Evolutionary conservation across 2,113 vertebrate genomes (phyloP).

Genomic region (Oreochromis tanganicae): DNA sequence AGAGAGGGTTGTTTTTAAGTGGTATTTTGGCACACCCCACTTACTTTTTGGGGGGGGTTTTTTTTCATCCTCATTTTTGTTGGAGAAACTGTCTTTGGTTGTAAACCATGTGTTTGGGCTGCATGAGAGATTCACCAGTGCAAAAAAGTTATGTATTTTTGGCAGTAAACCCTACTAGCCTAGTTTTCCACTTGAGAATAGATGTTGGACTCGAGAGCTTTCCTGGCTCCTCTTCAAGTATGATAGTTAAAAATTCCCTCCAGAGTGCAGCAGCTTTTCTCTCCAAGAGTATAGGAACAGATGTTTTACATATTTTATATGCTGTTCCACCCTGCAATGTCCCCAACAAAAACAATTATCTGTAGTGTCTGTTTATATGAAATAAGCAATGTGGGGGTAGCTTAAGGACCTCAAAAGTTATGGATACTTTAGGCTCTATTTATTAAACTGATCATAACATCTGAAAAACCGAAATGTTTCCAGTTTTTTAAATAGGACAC

Average conservation of each 20-base stretch:
- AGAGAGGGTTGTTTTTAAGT: constrained; percentile 62
- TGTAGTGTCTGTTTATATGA: neutral
- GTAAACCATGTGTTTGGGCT: constrained; percentile 1
- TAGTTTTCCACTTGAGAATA: constrained; percentile 38
- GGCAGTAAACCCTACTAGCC: constrained; percentile 15
- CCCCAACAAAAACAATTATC: neutral
- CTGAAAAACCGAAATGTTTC: neutral
- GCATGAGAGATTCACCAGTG: neutral
- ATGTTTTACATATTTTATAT: constrained; percentile 1
- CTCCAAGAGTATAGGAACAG: neutral
- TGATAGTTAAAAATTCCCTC: constrained; percentile 23
- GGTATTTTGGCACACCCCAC: constrained; percentile 49
- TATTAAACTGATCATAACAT: neutral
- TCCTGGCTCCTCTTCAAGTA: constrained; percentile 48
- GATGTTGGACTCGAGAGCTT: constrained; percentile 10
- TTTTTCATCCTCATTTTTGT: constrained; percentile 40
- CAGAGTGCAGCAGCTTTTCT: neutral
- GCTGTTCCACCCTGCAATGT: neutral
- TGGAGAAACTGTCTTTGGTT: constrained; percentile 26
- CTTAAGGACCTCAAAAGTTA: neutral
- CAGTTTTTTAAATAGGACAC: neutral
- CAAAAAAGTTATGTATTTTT: constrained; percentile 39
- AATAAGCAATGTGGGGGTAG: neutral
- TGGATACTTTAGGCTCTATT: neutral
- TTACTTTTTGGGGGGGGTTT: neutral